Conservation (phyloP, 2,797 vertebrate species). For the Tapirus indicus region DNA sequence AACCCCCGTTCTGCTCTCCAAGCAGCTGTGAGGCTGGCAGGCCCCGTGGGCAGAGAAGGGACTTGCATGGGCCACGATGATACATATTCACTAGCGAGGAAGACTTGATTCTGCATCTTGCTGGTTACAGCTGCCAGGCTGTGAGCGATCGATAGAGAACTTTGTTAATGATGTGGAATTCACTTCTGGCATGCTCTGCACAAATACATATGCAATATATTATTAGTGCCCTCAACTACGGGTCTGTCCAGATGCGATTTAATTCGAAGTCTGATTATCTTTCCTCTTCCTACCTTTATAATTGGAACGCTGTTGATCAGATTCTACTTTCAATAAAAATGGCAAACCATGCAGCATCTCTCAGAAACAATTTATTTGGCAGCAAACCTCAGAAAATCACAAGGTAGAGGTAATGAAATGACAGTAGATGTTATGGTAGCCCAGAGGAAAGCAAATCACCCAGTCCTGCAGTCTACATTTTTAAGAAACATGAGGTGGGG, state of each 20-base stretch:
- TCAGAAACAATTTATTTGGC: conserved; percentile 67
- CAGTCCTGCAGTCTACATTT: neutral
- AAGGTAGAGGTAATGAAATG: neutral
- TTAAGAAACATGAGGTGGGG: conserved; percentile 6
- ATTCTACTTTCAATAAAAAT: conserved; percentile 74
- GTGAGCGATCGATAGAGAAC: conserved; percentile 74
- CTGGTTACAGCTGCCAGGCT: conserved; percentile 70
- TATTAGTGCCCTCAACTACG: conserved; percentile 71
- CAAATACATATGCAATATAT: conserved; percentile 75
- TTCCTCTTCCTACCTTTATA: conserved; percentile 68
- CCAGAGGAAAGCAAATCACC: neutral
- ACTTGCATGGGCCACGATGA: conserved; percentile 65
- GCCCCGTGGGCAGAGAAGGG: neutral
- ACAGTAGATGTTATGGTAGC: neutral
- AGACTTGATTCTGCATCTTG: conserved; percentile 61
- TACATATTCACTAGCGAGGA: conserved; percentile 78
- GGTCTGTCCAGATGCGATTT: conserved; percentile 79
- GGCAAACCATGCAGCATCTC: conserved; percentile 46
- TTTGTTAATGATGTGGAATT: conserved; percentile 81
- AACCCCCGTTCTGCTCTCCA: conserved; percentile 64
- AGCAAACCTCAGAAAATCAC: conserved; percentile 51
- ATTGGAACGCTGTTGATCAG: conserved; percentile 72
- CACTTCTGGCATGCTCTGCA: conserved; percentile 68
- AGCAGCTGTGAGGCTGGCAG: conserved; percentile 70
- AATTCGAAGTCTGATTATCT: conserved; percentile 77